Base-by-base conservation (phyloP, 2,888 invertebrate species). In the Tridacna crocea region DNA sequence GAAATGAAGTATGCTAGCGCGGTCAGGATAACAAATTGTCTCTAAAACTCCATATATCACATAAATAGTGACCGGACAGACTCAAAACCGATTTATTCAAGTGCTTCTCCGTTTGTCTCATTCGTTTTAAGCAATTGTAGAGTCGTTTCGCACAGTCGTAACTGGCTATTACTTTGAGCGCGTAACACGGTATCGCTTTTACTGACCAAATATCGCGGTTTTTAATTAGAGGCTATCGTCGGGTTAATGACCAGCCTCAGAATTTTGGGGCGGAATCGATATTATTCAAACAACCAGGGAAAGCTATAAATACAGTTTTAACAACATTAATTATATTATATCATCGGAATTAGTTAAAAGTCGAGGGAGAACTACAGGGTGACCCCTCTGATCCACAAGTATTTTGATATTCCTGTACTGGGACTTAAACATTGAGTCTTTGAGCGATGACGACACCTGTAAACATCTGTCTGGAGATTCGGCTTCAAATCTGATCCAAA, bases 251-350 rank as follows among this genome's bases (percentile, higher is more conserved):
- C 61, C 55, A 77, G 81, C 75, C 81, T 75, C 22, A 36, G 73
- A 58, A 76, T 77, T 77, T 79, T 55, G 8, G 83, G 81, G 85
- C 77, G 85, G 80, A 46, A 61, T 72, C 48, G n/a, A 63, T 26
- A 78, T 83, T 81, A 86, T 81, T 81, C 83, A 81, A 83, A 79
- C 81, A 81, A 61, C 83, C 79, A 78, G 48, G 76, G 77, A 81
- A 77, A 77, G 81, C 81, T 65, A 81, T 86, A 83, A 86, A 86
- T 79, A 79, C 79, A 77, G 83, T 86, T 86, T 77, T 81, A 82
- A 81, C 81, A 85, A 77, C 66, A 70, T 70, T 77, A 76, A 58
- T 80, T 61, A 51, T 70, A 70, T 85, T 83, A 83, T 82, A 77
- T 83, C 83, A 83, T 72, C 36, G 70, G 55, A 72, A 51, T 55